Evolutionary conservation across 2,797 vertebrate species (phyloP).

Genomic region (Artibeus jamaicensis): DNA sequence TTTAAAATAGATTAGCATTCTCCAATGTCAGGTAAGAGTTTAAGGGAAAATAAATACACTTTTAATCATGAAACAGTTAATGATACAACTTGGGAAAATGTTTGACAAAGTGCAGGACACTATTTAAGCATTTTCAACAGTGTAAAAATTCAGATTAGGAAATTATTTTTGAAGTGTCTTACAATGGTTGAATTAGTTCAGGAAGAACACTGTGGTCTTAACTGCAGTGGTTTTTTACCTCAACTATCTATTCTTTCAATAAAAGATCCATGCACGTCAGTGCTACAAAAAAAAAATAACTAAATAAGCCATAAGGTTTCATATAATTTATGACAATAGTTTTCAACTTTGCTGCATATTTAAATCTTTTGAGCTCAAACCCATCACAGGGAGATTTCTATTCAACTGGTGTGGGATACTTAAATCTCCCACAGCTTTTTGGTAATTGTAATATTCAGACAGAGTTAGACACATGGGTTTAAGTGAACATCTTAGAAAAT

Average conservation of each 20-base stretch:
- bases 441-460: not conserved
- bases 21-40: slow-evolving; percentile 49
- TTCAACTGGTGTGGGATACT: not conserved
- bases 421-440: not conserved
- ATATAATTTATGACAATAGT: not conserved
- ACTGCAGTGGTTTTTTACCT: slow-evolving; percentile 48
- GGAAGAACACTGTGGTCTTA: slow-evolving; percentile 55
- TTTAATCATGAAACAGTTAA: slow-evolving; percentile 61
- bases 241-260: slow-evolving; percentile 48
- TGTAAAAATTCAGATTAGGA: slow-evolving; percentile 64
- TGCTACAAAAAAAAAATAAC: slow-evolving; percentile 29
- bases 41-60: slow-evolving; percentile 62
- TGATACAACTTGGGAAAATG: slow-evolving; percentile 57
- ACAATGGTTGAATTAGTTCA: slow-evolving; percentile 62
- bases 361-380: not conserved
- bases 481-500: not conserved
- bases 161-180: slow-evolving; percentile 62
- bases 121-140: slow-evolving; percentile 60
- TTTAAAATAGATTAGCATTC: slow-evolving; percentile 75
- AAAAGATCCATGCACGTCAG: slow-evolving; percentile 38
- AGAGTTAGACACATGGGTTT: not conserved
- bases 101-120: slow-evolving; percentile 62
- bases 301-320: not conserved
- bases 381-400: not conserved
- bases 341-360: not conserved